Conservation (phyloP, 2,888 invertebrate genomes). For the Eilema griseolum region DNA sequence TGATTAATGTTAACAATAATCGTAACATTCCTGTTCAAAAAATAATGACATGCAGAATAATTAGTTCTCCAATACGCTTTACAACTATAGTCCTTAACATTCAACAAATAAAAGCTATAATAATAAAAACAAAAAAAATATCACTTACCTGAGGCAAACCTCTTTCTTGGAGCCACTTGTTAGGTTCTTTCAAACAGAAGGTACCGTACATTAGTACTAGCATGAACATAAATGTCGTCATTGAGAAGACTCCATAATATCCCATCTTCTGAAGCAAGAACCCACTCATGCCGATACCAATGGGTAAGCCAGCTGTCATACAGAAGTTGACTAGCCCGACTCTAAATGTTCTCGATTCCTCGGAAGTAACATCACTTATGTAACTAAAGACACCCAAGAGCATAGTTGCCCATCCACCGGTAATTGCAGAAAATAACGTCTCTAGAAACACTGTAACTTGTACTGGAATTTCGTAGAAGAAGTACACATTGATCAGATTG, state of each 20-base stretch:
- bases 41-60: constrained; percentile 1
- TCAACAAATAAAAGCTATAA: neutral
- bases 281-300: constrained; percentile 86
- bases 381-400: constrained; percentile 88
- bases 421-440: constrained; percentile 82
- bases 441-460: constrained; percentile 84
- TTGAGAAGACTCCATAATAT: constrained; percentile 80
- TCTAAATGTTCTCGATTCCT: constrained; percentile 86
- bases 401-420: constrained; percentile 87
- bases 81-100: neutral
- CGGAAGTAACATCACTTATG: constrained; percentile 87
- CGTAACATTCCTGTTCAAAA: neutral
- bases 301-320: constrained; percentile 85
- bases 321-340: constrained; percentile 89
- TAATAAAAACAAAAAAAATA: neutral
- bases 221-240: constrained; percentile 76
- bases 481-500: constrained; percentile 86
- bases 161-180: constrained; percentile 70
- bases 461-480: constrained; percentile 86
- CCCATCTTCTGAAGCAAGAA: constrained; percentile 76
- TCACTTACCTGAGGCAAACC: constrained; percentile 74
- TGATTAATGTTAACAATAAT: neutral
- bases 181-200: constrained; percentile 90
- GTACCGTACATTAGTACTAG: constrained; percentile 91
- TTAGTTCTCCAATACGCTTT: neutral